Evolutionary conservation across 1,140 invertebrate species (phyloP), one percentile per base, ranked within the genome.

Genomic region (Heliconius congener): DNA sequence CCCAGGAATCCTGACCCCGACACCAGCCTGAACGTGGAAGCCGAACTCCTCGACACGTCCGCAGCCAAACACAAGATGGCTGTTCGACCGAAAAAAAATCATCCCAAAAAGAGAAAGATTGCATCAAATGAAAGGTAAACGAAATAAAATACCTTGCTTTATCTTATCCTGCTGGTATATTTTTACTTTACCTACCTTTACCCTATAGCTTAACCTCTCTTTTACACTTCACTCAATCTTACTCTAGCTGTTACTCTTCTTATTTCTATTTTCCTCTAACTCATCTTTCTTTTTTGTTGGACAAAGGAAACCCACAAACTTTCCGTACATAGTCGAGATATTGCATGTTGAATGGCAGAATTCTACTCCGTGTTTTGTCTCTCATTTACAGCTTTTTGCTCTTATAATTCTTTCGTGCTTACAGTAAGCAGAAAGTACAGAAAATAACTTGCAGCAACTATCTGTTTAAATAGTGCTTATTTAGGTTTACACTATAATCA

Each of bases 11-110:
- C 92, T 50, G 95, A 95, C 87, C 88, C 95, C 83, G 96, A 97
- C 89, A 95, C 95, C 18, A 95, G 95, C 34, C 90, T 97, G 88
- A 96, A 97, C 84, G 90, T 96, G 73, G 91, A 95, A n/a, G 95
- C 94, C 11, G 93, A 95, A 77, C 95, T 96, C 30, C 95, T 98
- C 93, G 97, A 98, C 90, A 96, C 97, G 82, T 96, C 95, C 85
- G 97, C 97, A 0, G 97, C 97, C 1, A 96, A 95, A 85, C 97
- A 98, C 93, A 97, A 97, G 92, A 89, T 97, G 60, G 95, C 97
- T 0, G 95, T 98, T 2, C 95, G 96, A 88, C 97, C 97, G 8
- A 96, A 95, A 90, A 95, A 96, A 84, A 97, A 96, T 80, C 95
- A 96, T 82, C 90, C 90, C 1, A 89, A 72, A 83, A 88, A 85